Base-by-base conservation (phyloP, 2,797 vertebrate species). In the Ctenosaura bakeri region DNA sequence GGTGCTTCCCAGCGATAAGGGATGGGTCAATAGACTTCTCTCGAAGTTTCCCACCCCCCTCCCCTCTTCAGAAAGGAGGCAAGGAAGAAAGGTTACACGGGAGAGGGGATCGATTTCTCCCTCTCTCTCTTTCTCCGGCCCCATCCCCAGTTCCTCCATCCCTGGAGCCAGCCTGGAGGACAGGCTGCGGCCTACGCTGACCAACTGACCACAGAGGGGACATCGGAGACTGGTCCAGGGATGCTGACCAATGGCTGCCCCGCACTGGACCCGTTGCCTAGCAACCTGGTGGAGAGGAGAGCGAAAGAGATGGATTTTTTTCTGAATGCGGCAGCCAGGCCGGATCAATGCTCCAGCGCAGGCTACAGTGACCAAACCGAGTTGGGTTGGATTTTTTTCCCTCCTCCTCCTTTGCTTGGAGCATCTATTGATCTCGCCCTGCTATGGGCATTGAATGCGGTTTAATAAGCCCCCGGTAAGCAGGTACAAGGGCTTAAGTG, bases 361-460 rank as follows among this genome's bases (percentile, higher is more conserved):
- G 97, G 96, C 97, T 94, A 97, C 96, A 95, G 94, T 95, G 95
- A 96, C 95, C 96, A 93, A 96, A 96, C 94, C 91, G 96, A 95
- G 96, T 95, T 96, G 95, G 92, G 96, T 96, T 69, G 66, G 29
- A 32, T 69, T 32, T 32, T 12, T 69, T 32, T 32, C 13, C 32
- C 29, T 10, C 64, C 64, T 9, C 26, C 66, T 69, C 62, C 62
- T 96, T 97, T 97, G 97, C 97, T 96, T 97, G 95, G 54, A 94
- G 96, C 95, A 96, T 96, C 94, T 97, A 98, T 98, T 96, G 97
- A 98, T 98, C 97, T 94, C 95, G 94, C 91, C 91, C 94, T 95
- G 97, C 96, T 96, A 95, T 97, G 97, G 96, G 97, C 95, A 96
- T 97, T 97, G 97, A 97, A 96, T 97, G 96, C 97, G 97, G 97